Evolutionary conservation across 1,140 invertebrate genomes (phyloP), one percentile per base, ranked within the genome.

Genomic region (Nasonia vitripennis): DNA sequence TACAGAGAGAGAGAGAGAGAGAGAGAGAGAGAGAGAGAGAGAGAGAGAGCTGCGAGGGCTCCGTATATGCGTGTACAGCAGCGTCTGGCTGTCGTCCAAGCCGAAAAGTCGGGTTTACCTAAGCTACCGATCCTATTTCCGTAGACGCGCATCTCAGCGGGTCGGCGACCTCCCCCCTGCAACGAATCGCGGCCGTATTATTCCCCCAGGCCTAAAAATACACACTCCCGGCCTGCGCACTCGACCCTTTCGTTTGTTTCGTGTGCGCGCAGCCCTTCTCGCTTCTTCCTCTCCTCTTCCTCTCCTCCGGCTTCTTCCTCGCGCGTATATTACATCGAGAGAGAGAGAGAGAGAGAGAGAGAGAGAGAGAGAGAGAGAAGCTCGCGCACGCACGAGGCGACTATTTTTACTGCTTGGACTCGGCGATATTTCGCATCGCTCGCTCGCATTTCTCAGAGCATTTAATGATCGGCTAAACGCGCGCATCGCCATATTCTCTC

Each of bases 81-180:
- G 27, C 27, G 2, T 90, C 34, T 91, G 91, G 85, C 81, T 9
- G 10, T 2, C 12, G 84, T 89, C 88, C 87, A 85, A 87, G 81
- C 88, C 83, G 91, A 91, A 91, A 90, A 91, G 90, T 91, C 90
- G 88, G 89, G 89, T 91, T 92, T 91, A 92, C 88, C 90, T 91
- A 90, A 91, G 89, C 88, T 91, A 91, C 91, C 91, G 87, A 90
- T 88, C 89, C 91, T 91, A 91, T 92, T 92, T 92, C 88, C 88
- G 91, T 90, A 89, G 55, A 62, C 89, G 80, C 68, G 74, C 27
- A 17, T 83, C 84, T 87, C 80, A 27, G 27, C 87, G 88, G 89
- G 90, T 91, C 91, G 87, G 78, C 86, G 91, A 91, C 90, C 90
- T 87, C 81, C 55, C 31, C 9, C 37, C 17, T 51, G 34, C 62